Evolutionary conservation across 2,797 vertebrate genomes (phyloP), one percentile per base, ranked within the genome.

Genomic region (Vultur gryphus): DNA sequence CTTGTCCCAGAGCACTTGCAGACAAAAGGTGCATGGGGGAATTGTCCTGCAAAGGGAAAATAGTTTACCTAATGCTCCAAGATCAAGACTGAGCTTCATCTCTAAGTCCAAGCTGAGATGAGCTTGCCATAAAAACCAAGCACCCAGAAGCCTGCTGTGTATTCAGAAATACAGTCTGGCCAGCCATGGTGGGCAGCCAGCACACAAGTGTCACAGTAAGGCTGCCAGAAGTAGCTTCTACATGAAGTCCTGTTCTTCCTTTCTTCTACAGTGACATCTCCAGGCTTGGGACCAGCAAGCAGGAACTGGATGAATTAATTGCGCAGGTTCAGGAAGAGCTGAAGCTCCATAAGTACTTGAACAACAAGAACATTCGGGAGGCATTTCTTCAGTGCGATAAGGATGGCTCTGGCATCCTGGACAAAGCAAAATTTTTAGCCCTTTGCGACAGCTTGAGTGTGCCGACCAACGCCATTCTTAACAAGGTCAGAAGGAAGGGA

Each of bases 401-500:
- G 73, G 96, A 98, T 12, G 91, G 89, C 13, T 97, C 97, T 33
- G 98, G 98, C 26, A 82, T 64, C 16, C 46, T 98, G 78, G 95
- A 97, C 88, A 98, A 83, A 95, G 66, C 87, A 44, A 89, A 5
- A 11, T 98, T 98, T 96, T 96, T 97, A 77, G 89, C 81, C 4
- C 24, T 98, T 83, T 98, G 98, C 35, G 62, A 95, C 25, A 97
- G 73, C 35, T 83, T 98, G 58, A 87, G 94, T 0, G n/a, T 98
- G n/a, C 98, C 98, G 0, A 67, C 94, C n/a, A 96, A 95, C 5
- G 46, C 96, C 7, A 81, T 80, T 10, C 80, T 98, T 72, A 97
- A 96, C 70, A 97, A 98, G 98, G 98, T 98, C 48, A 97, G 97
- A 85, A 67, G 39, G 43, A 71, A 64, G 37, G 55, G 24, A 7